Evolutionary conservation across 2,888 invertebrate genomes (phyloP).

Genomic region (Archaeoteleia sp.): DNA sequence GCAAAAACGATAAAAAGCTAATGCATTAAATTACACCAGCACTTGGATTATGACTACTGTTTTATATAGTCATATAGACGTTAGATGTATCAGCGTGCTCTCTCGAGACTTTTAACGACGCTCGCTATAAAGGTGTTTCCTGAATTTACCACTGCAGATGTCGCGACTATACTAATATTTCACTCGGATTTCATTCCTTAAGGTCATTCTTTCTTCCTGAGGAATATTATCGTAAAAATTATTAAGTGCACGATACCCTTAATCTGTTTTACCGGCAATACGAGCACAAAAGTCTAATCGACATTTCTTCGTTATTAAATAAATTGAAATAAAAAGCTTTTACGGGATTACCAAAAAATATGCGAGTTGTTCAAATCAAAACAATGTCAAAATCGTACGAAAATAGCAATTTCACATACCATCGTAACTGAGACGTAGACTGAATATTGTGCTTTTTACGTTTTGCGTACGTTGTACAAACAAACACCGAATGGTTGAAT

Average conservation of each 20-base stretch:
- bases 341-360: no score
- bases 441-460: no score
- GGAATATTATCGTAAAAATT: slow-evolving; percentile 29
- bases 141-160: slow-evolving; percentile 40
- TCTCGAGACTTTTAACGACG: slow-evolving; percentile 44
- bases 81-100: slow-evolving; percentile 34
- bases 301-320: no score
- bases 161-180: slow-evolving; percentile 42
- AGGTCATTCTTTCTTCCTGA: slow-evolving; percentile 25
- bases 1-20: slow-evolving; percentile 24
- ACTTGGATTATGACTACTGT: slow-evolving; percentile 35
- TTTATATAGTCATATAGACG: slow-evolving; percentile 41
- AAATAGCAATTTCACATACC: no score
- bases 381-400: no score
- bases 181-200: slow-evolving; percentile 42
- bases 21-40: slow-evolving; percentile 35
- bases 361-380: no score
- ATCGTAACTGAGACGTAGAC: no score
- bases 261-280: slow-evolving; percentile 30
- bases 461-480: no score
- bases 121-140: slow-evolving; percentile 35
- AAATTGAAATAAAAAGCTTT: no score
- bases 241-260: slow-evolving; percentile 12
- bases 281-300: slow-evolving; percentile 6
- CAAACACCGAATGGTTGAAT: no score